Base-by-base conservation (phyloP, 2,113 vertebrate species). In the Chinchilla lanigera region DNA sequence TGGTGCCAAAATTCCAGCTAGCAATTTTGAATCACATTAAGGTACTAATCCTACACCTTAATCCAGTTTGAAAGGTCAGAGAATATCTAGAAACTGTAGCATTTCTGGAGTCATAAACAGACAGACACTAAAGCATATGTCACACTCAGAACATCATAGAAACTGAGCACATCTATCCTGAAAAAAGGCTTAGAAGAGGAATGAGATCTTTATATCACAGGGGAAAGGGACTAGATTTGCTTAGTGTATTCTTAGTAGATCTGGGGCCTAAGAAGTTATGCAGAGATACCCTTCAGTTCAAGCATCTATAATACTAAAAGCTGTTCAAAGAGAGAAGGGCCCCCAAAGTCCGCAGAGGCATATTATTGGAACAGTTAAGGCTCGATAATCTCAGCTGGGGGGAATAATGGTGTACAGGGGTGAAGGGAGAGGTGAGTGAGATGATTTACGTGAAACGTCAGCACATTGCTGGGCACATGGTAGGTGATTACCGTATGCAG, bases 381-480 rank as follows among this genome's bases (percentile, higher is more conserved):
- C 33, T 61, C 12, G 0, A 0, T 4, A 24, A 14, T 30, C 13
- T 87, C 56, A 14, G n/a, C 67, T 52, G 4, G 30, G 56, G 1
- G 75, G 41, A 35, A 3, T 61, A 7, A 4, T 0, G 5, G 14
- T 44, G 5, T 17, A 38, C 22, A 52, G 12, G 9, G 20, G 13
- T 4, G 19, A 7, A 7, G 26, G 14, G 19, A 58, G 71, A 35
- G n/a, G 17, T 17, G 13, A 24, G n/a, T 0, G 10, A 38, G 10
- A 41, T 44, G n/a, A 2, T 2, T 0, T 7, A 19, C 20, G n/a
- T 9, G 35, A 38, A 44, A 28, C 26, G 19, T 41, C 11, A 20
- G 28, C 6, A 1, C 7, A 6, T 1, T 14, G 10, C 30, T 4
- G 8, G 16, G 30, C n/a, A n/a, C 8, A 1, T 17, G n/a, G 16